These are phyloP conservation scores for Agelastica alni DNA, from an alignment of 2,888 invertebrate species.

Conservation along the genomic window DNA sequence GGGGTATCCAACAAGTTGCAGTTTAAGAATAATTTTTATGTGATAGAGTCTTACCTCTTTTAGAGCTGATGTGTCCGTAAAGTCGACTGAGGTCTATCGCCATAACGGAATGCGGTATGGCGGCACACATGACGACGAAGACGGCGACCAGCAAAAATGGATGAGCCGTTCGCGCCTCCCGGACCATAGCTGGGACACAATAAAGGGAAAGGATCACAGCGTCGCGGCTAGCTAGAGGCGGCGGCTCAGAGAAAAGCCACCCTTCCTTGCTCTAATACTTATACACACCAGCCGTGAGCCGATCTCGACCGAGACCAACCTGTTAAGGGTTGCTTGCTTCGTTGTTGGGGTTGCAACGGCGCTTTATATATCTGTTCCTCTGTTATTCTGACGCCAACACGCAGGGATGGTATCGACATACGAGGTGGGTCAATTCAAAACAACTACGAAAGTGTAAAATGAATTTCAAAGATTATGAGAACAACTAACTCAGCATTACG, in stretches of 20 bases:
- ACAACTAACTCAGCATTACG: no score
- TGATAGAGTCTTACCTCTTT: conserved; percentile 65
- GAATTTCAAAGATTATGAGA: no score
- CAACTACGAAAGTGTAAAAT: background rate
- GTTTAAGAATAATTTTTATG: background rate
- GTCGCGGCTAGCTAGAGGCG: conserved; percentile 32
- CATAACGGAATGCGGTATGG: conserved; percentile 68
- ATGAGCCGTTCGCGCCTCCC: conserved; percentile 54
- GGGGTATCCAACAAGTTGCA: conserved; percentile 41
- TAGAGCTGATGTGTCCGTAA: conserved; percentile 75
- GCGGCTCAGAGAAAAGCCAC: conserved; percentile 49
- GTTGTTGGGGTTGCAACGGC: conserved; percentile 13
- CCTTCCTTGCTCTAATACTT: conserved; percentile 44
- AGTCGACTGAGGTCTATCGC: conserved; percentile 81
- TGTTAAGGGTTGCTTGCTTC: conserved; percentile 17
- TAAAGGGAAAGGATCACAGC: no score
- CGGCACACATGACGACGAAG: conserved; percentile 66
- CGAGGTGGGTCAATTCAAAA: background rate
- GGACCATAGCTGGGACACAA: conserved; percentile 53
- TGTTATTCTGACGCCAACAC: conserved; percentile 4
- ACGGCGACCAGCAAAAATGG: conserved; percentile 58
- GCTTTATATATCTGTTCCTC: conserved; percentile 4
- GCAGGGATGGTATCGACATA: conserved; percentile 5
- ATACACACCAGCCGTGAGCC: conserved; percentile 32
- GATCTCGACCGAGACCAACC: conserved; percentile 29